Base-by-base conservation (phyloP, 2,888 invertebrate species). In the Hypsopygia costalis region DNA sequence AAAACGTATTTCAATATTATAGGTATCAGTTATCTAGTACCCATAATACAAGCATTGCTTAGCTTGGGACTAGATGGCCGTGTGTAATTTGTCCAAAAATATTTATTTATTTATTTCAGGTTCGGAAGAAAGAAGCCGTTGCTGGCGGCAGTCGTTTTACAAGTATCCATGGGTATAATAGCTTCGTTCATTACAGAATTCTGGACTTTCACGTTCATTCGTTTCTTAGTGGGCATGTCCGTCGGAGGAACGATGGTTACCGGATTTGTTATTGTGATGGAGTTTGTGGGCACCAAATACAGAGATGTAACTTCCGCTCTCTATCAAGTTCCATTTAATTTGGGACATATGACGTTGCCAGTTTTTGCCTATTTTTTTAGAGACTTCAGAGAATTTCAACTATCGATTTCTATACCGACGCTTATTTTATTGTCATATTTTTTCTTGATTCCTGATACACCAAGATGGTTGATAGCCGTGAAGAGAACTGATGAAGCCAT, bases 161-260 rank as follows among this genome's bases (percentile, higher is more conserved):
- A 96, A 82, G 81, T 94, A 8, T 55, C 90, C 7, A 89, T 92
- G 38, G 95, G 96, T 20, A 85, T 93, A 11, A 82, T 85, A 0
- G 93, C 94, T 2, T 93, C 94, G 0, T 86, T 92, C 42, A 90
- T 92, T 0, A 92, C 94, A 0, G 91, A 91, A 36, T 89, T 60
- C 44, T 87, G 86, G 88, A 55, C 71, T 1, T 94, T 95, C 61
- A 90, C 94, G 9, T 52, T 93, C 0, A 77, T 94, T 36, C 62
- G 95, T 46, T 93, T 95, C 61, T 60, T 94, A 6, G 90, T 92
- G 6, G 95, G 94, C 1, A 76, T 93, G 52, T 93, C 94, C 0
- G 94, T 94, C 0, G 95, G 95, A 34, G 96, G 96, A 9, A 94
- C 94, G 0, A 96, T 96, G 94, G 93, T 95, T 25, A 75, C 64